Percentiles rank a stretch among this genome's conserved stretches.
Evolutionary conservation across 2,888 invertebrate genomes (phyloP).

Genomic region (Halictus quadricinctus): DNA sequence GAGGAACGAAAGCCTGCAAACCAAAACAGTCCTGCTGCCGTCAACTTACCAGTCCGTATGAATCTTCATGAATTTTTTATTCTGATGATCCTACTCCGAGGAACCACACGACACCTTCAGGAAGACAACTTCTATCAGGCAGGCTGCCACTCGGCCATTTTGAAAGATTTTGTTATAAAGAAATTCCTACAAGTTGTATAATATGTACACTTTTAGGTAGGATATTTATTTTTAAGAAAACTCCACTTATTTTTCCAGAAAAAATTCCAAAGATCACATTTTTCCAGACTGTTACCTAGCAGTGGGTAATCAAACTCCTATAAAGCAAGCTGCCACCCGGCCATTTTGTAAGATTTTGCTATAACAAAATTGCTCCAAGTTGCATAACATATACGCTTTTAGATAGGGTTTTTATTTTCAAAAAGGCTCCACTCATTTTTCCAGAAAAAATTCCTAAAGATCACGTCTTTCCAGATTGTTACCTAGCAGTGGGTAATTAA

Average conservation of each 20-base stretch:
- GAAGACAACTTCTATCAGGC: not conserved
- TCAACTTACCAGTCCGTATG: not conserved
- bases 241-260: not conserved
- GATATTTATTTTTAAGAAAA: not conserved
- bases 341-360: not conserved
- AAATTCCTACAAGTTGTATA: fast-evolving
- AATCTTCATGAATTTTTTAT: not conserved
- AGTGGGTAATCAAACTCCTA: too few relatives aligned
- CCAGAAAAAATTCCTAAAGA: too few relatives aligned
- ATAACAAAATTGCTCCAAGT: fast-evolving
- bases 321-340: not conserved
- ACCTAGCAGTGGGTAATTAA: too few relatives aligned
- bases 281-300: too few relatives aligned
- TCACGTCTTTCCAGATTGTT: too few relatives aligned
- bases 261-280: too few relatives aligned
- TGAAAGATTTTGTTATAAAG: not conserved
- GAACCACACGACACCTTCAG: not conserved
- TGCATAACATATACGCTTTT: not conserved
- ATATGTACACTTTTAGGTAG: not conserved
- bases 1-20: not conserved
- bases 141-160: not conserved
- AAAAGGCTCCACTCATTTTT: not conserved
- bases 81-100: not conserved
- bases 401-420: not conserved
- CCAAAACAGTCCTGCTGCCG: not conserved